A percentile compares a stretch with the other conserved stretches of the same genome.
Evolutionary conservation across 1,140 invertebrate species (phyloP).

Genomic region (Lysiphlebus fabarum): DNA sequence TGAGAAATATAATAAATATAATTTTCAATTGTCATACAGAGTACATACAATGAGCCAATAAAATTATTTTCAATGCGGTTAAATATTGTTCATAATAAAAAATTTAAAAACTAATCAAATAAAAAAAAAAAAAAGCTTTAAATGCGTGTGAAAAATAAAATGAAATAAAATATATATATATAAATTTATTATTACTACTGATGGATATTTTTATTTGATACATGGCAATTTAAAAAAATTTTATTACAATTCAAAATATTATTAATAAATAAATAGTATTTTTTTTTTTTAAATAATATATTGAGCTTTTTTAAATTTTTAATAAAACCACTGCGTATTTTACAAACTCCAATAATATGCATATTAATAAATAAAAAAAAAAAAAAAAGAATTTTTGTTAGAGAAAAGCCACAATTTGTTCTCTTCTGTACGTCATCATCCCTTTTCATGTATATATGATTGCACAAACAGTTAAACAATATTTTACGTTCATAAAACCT

Average conservation of each 20-base stretch:
- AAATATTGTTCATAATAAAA: not conserved
- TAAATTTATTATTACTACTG: no score
- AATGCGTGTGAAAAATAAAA: no score
- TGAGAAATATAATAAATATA: not conserved
- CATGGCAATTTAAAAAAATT: no score
- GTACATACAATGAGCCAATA: slow-evolving; percentile 12
- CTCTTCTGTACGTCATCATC: slow-evolving; percentile 10
- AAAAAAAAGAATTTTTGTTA: not conserved
- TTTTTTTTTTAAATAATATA: slow-evolving; percentile 15
- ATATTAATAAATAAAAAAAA: no score
- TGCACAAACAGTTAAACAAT: slow-evolving; percentile 3
- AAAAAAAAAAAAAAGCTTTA: not conserved
- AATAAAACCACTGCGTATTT: not conserved
- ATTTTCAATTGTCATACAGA: not conserved
- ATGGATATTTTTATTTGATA: no score
- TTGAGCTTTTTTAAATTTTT: slow-evolving; percentile 6
- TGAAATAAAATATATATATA: no score
- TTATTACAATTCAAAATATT: no score
- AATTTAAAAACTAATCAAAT: no score
- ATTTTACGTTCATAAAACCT: not conserved
- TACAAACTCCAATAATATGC: no score
- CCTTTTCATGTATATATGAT: slow-evolving; percentile 8
- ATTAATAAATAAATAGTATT: slow-evolving; percentile 20
- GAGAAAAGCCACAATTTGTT: slow-evolving; percentile 4
- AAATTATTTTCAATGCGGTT: slow-evolving; percentile 1